Conservation (phyloP, 1,140 invertebrate species). For the Drosophila pachea region DNA sequence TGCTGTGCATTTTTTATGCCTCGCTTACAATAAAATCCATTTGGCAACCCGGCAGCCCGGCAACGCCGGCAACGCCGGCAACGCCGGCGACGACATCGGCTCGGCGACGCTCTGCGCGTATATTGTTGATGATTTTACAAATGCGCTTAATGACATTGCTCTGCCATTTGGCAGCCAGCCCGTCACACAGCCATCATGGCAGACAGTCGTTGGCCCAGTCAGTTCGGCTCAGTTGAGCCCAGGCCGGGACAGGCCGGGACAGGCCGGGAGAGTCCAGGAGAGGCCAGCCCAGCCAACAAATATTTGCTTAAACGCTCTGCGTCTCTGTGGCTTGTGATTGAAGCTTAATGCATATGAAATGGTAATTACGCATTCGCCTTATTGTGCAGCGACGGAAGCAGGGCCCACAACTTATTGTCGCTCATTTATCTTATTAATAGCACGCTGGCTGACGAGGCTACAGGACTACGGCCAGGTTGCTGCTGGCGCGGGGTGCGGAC, state of each 20-base stretch:
- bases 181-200: not conserved
- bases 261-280: not conserved
- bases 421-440: constrained; percentile 76
- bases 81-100: constrained; percentile 37
- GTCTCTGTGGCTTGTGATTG: constrained; percentile 44
- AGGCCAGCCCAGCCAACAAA: constrained; percentile 20
- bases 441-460: not conserved
- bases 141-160: constrained; percentile 71
- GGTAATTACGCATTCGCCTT: constrained; percentile 73
- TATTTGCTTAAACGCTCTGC: constrained; percentile 39
- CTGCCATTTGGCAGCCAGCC: constrained; percentile 45
- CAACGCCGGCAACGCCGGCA: constrained; percentile 26
- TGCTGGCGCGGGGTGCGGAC: constrained; percentile 6
- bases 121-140: constrained; percentile 73
- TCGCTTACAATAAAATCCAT: constrained; percentile 59
- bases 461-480: no score
- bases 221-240: not conserved
- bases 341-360: constrained; percentile 74
- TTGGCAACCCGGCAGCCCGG: constrained; percentile 39
- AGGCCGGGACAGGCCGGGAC: not conserved
- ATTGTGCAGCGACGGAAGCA: constrained; percentile 61
- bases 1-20: constrained; percentile 70
- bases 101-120: constrained; percentile 30
- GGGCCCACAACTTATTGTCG: constrained; percentile 64
- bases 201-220: no score